Conservation (phyloP, 2,113 vertebrate genomes). For the Leuciscus idus region DNA sequence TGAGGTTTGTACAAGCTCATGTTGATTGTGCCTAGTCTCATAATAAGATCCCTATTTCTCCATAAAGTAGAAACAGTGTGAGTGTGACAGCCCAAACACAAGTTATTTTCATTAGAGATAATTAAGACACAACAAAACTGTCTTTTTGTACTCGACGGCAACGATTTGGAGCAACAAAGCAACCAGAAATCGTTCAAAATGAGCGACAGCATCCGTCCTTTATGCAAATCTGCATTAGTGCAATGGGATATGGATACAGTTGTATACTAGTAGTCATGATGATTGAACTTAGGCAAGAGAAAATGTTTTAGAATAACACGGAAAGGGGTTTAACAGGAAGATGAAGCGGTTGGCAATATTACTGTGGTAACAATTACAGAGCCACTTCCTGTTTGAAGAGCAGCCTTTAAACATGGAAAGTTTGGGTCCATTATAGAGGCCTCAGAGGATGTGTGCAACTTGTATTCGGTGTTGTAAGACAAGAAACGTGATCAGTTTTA, state of each 20-base stretch:
- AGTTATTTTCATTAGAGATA: background rate
- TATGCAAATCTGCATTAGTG: background rate
- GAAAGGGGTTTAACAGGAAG: background rate
- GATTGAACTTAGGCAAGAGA: background rate
- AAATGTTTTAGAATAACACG: background rate
- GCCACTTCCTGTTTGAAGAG: constrained; percentile 6
- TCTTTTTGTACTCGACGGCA: background rate
- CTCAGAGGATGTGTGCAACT: background rate
- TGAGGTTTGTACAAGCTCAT: background rate
- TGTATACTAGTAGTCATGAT: background rate
- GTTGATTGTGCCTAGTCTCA: background rate
- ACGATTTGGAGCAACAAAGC: background rate
- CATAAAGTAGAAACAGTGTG: background rate
- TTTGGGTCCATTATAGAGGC: background rate
- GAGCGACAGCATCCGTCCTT: background rate
- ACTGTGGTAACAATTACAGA: background rate
- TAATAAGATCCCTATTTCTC: background rate
- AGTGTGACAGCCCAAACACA: background rate
- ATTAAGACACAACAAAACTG: background rate
- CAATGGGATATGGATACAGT: background rate
- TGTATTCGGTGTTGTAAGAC: background rate
- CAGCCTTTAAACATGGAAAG: background rate
- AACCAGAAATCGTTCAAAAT: background rate
- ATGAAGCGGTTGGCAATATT: background rate
- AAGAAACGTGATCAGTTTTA: constrained; percentile 6